Conservation (phyloP, 2,888 invertebrate species). For the Caenorhabditis macrosperma region DNA sequence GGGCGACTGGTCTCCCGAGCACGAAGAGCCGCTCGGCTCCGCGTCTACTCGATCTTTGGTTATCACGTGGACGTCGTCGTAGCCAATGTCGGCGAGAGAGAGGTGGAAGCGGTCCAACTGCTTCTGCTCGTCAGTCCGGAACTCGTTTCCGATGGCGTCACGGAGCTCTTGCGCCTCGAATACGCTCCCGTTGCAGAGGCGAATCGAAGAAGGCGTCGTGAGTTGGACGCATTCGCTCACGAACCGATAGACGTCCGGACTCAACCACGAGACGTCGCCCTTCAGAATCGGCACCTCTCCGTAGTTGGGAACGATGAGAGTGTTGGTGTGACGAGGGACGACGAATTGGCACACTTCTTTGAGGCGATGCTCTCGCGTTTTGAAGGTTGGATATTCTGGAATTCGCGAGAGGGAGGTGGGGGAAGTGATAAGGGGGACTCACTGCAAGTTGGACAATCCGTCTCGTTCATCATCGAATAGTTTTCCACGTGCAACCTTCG, state of each 20-base stretch:
- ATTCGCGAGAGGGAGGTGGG: neutral
- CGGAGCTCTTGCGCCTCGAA: conserved; percentile 55
- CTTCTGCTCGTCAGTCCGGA: conserved; percentile 20
- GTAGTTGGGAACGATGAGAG: conserved; percentile 34
- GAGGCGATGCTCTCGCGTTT: conserved; percentile 34
- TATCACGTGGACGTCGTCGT: conserved; percentile 38
- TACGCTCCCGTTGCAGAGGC: conserved; percentile 64
- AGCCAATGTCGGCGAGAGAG: conserved; percentile 9
- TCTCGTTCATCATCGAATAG: conserved; percentile 46
- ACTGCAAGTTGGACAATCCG: conserved; percentile 58
- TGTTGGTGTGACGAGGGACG: conserved; percentile 37
- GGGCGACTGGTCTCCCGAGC: neutral
- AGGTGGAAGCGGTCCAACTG: conserved; percentile 34
- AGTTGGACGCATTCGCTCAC: conserved; percentile 45
- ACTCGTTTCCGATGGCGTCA: conserved; percentile 44
- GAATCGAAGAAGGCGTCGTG: conserved; percentile 55
- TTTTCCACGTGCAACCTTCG: conserved; percentile 13
- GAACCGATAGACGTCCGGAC: conserved; percentile 33
- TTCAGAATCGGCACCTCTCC: conserved; percentile 50
- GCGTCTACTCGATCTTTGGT: conserved; percentile 36
- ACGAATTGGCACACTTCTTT: conserved; percentile 35
- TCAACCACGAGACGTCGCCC: conserved; percentile 55
- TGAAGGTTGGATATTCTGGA: conserved; percentile 44
- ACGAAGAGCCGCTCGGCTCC: neutral
- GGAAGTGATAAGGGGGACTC: neutral